Evolutionary conservation across 2,888 invertebrate species (phyloP).

Genomic region (Mimumesa dahlbomi): DNA sequence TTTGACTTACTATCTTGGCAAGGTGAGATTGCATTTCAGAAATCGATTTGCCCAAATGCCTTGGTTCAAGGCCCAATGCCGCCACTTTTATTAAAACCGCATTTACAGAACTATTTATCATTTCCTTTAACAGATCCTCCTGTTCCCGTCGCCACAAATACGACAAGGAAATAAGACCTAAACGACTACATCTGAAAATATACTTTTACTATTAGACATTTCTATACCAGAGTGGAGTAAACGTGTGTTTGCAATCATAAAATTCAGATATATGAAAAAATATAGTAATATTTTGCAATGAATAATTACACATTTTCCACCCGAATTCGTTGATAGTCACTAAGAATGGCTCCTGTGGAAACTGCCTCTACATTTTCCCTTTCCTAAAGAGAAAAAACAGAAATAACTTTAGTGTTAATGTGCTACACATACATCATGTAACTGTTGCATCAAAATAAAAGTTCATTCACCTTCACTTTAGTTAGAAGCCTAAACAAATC

Average conservation of each 20-base stretch:
- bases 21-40: slow-evolving; percentile 93
- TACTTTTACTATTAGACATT: slow-evolving; percentile 50
- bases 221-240: too few relatives aligned
- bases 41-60: slow-evolving; percentile 93
- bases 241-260: too few relatives aligned
- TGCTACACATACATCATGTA: too few relatives aligned
- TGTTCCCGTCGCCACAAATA: slow-evolving; percentile 99
- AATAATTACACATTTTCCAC: slow-evolving; percentile 97
- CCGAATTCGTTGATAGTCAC: slow-evolving; percentile 98
- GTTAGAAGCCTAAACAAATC: slow-evolving; percentile 93
- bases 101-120: slow-evolving; percentile 95
- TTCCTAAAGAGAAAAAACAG: slow-evolving; percentile 83
- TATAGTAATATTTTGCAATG: slow-evolving; percentile 19
- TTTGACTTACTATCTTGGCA: slow-evolving; percentile 86
- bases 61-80: slow-evolving; percentile 93
- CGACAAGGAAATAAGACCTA: slow-evolving; percentile 93
- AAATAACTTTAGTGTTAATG: too few relatives aligned
- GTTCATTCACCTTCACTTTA: slow-evolving; percentile 85
- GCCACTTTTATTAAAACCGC: slow-evolving; percentile 99
- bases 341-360: slow-evolving; percentile 98
- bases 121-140: slow-evolving; percentile 95
- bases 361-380: slow-evolving; percentile 93
- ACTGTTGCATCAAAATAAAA: slow-evolving; percentile 13
- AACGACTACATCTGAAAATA: slow-evolving; percentile 89
- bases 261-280: too few relatives aligned